Percentiles rank a stretch among this genome's conserved stretches.
phyloP scores from a whole-genome alignment of 2,113 vertebrate species.

The Clarias batrachus region DNA sequence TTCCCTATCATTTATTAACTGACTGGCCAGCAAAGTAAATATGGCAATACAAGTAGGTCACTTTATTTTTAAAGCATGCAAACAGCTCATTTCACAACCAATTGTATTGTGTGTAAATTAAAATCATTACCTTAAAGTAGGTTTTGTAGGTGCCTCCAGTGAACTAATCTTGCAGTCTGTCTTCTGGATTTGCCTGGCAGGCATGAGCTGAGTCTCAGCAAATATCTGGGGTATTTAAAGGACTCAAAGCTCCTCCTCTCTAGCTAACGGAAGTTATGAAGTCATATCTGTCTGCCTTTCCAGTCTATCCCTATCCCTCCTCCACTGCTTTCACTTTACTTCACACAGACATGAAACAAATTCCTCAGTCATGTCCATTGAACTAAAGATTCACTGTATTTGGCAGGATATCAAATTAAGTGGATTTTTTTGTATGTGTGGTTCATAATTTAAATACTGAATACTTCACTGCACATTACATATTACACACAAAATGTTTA shows the following conservation, averaged over 20 bases:
- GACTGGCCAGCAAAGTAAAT: neutral
- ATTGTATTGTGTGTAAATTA: neutral
- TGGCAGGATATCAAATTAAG: slow-evolving; percentile 6
- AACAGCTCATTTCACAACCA: neutral
- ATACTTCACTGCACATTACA: neutral
- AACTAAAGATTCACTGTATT: slow-evolving; percentile 15
- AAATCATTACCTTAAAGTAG: slow-evolving; percentile 21
- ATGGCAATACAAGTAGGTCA: neutral
- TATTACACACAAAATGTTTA: neutral
- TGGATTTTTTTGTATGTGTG: neutral
- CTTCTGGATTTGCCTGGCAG: neutral
- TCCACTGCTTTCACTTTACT: slow-evolving; percentile 6
- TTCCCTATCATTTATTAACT: neutral
- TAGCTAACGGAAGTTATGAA: slow-evolving; percentile 63
- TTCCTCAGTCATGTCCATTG: slow-evolving; percentile 19
- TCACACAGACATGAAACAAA: slow-evolving; percentile 41
- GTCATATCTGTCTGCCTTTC: slow-evolving; percentile 66
- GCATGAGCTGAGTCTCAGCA: slow-evolving; percentile 32
- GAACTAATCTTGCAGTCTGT: slow-evolving; percentile 5
- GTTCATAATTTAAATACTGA: neutral
- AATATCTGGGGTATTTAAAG: slow-evolving; percentile 59
- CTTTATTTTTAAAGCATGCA: neutral
- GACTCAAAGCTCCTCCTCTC: slow-evolving; percentile 12
- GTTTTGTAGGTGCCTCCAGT: slow-evolving; percentile 9
- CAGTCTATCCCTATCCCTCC: slow-evolving; percentile 48